A percentile compares a stretch with the other conserved stretches of the same genome.
phyloP scores from a whole-genome alignment of 2,113 vertebrate species.

The Thryonomys swinderianus region DNA sequence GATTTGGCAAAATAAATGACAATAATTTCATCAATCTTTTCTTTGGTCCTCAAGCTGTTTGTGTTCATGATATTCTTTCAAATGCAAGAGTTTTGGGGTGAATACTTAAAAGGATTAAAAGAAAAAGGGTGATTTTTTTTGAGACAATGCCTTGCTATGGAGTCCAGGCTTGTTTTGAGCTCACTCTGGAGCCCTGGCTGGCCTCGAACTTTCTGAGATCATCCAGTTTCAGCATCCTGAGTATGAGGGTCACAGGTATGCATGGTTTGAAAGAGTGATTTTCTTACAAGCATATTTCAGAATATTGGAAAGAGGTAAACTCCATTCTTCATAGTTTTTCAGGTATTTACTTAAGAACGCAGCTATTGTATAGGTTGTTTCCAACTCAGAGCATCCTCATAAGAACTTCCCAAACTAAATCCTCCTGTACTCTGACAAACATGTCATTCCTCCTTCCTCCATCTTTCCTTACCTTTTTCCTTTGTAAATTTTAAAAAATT shows the following conservation, averaged over 20 bases:
- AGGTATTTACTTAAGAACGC: background rate
- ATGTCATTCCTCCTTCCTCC: background rate
- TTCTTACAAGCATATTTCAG: slow-evolving; percentile 20
- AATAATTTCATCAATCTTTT: background rate
- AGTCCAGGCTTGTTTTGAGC: background rate
- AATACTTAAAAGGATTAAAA: slow-evolving; percentile 25
- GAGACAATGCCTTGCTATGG: background rate
- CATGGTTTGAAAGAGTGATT: background rate
- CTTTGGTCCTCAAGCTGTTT: background rate
- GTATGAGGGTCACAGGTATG: background rate
- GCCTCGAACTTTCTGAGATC: background rate
- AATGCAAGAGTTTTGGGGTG: background rate
- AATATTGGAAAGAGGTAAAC: background rate
- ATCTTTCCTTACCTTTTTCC: background rate
- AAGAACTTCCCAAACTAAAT: background rate
- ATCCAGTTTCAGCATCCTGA: background rate
- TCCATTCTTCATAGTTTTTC: background rate
- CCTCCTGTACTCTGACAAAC: background rate
- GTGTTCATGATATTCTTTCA: background rate
- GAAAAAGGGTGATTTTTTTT: background rate
- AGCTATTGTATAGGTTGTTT: background rate
- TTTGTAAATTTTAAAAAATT: background rate
- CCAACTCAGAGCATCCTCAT: background rate
- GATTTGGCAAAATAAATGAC: background rate
- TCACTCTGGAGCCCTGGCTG: background rate